phyloP scores from a whole-genome alignment of 1,140 invertebrate genomes.

The Halesus radiatus region DNA sequence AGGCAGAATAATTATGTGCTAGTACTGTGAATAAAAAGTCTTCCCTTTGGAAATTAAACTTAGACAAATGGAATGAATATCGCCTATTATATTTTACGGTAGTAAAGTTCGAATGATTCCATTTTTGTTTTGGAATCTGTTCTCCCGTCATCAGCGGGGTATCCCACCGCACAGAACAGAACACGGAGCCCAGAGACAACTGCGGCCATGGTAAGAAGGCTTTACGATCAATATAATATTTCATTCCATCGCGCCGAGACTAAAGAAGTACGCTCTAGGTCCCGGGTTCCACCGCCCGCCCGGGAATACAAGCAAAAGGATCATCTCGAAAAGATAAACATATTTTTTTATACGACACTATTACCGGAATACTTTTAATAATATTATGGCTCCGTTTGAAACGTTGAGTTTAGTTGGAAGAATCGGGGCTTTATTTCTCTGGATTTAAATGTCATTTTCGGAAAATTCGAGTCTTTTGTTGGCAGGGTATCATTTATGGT shows the following conservation, averaged over 20 bases:
- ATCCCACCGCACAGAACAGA: conserved; percentile 23
- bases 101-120: too few species aligned
- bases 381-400: too few species aligned
- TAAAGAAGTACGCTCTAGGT: conserved; percentile 3
- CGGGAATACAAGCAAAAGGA: conserved; percentile 34
- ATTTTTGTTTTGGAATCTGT: conserved; percentile 40
- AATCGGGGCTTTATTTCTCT: background rate
- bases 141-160: conserved; percentile 44
- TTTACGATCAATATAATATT: conserved; percentile 57
- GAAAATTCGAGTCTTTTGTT: too few species aligned
- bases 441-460: too few species aligned
- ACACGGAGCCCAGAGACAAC: conserved; percentile 34
- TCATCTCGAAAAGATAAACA: conserved; percentile 23
- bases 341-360: conserved; percentile 16
- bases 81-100: too few species aligned
- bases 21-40: too few species aligned
- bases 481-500: too few species aligned
- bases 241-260: conserved; percentile 37
- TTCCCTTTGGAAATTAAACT: too few species aligned
- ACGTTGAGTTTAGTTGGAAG: background rate
- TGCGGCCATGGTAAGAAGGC: conserved; percentile 23
- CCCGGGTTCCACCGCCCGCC: background rate
- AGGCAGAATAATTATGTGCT: too few species aligned
- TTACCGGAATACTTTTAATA: conserved; percentile 5
- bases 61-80: too few species aligned